Conservation (phyloP, 2,888 invertebrate genomes). For the Eilema caniola region DNA sequence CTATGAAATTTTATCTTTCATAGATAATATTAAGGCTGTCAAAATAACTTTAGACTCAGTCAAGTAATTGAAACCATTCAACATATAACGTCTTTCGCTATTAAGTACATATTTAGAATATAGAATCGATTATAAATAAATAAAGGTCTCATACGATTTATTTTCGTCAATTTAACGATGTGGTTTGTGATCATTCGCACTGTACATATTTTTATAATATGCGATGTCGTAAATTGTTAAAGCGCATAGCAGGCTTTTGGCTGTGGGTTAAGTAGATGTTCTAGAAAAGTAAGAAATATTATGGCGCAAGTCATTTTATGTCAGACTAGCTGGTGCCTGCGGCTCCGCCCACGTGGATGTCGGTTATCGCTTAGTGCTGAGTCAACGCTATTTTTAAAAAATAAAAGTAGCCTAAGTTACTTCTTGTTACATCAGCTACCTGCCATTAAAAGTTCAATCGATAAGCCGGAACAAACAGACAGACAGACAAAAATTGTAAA, state of each 20-base stretch:
- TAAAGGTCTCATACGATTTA: background rate
- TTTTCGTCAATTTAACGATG: background rate
- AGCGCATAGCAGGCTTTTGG: constrained; percentile 39
- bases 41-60: background rate
- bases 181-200: background rate
- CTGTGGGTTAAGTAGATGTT: constrained; percentile 37
- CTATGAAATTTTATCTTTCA: background rate
- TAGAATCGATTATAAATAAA: background rate
- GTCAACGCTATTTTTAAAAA: too few species aligned
- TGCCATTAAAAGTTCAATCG: too few species aligned
- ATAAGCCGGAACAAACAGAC: too few species aligned
- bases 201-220: constrained; percentile 26
- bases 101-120: background rate
- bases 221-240: constrained; percentile 21
- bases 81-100: background rate
- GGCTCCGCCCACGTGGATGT: too few species aligned
- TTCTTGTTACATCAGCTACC: too few species aligned
- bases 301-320: background rate
- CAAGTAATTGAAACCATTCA: background rate
- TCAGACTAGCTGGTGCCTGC: too few species aligned
- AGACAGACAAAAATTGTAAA: too few species aligned
- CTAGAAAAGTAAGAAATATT: constrained; percentile 11
- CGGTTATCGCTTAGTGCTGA: too few species aligned
- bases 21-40: background rate
- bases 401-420: too few species aligned